These are phyloP conservation scores for Pygoscelis antarcticus DNA, from an alignment of 2,113 vertebrate species.

Conservation along the genomic window DNA sequence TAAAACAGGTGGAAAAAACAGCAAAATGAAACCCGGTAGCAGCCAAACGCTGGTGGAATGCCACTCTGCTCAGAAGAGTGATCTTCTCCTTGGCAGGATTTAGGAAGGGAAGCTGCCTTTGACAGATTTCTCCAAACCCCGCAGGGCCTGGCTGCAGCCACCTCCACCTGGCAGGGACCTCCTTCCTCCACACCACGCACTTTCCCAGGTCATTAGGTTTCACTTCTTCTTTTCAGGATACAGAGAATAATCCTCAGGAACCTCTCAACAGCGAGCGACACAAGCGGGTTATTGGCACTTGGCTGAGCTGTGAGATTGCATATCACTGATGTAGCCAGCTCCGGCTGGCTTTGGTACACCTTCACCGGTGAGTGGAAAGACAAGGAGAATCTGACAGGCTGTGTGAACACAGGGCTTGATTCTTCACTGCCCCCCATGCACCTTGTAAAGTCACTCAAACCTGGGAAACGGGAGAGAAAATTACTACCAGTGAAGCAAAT, in stretches of 20 bases:
- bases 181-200: not conserved
- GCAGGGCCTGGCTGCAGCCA: not conserved
- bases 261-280: not conserved
- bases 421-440: rapidly evolving
- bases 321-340: not conserved
- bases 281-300: not conserved
- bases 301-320: not conserved
- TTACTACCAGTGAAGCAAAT: not conserved
- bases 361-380: not conserved
- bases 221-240: not conserved
- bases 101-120: not conserved
- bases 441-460: not conserved
- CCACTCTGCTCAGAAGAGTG: not conserved
- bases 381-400: not conserved
- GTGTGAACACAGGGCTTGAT: not conserved
- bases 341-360: not conserved
- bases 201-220: conserved; percentile 14
- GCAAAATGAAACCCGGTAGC: not conserved
- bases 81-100: not conserved
- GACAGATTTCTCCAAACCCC: not conserved
- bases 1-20: not conserved
- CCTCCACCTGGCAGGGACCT: not conserved
- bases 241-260: not conserved
- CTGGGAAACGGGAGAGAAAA: not conserved
- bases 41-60: not conserved